These are phyloP conservation scores for Lochmaea capreae DNA, from an alignment of 2,888 invertebrate species.

Conservation along the genomic window DNA sequence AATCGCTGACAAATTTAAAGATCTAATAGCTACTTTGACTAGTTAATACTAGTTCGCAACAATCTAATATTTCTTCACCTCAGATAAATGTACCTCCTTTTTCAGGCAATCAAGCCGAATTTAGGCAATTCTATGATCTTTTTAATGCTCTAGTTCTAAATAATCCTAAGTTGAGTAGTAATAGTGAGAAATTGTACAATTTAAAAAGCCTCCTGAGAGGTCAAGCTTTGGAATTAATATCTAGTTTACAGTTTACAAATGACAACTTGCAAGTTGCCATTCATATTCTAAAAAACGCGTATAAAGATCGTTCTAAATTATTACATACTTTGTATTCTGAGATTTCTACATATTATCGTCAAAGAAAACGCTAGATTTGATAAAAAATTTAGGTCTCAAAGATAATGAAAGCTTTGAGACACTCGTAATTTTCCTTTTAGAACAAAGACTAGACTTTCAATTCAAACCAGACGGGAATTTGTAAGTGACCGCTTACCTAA, in stretches of 20 bases:
- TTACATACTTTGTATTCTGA: conserved; percentile 8
- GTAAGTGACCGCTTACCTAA: not conserved
- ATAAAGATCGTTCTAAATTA: not conserved
- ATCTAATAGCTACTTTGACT: conserved; percentile 2
- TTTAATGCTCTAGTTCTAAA: not conserved
- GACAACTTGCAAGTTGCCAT: conserved; percentile 1
- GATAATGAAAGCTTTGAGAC: too few species aligned
- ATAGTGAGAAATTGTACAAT: conserved; percentile 9
- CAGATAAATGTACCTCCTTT: not conserved
- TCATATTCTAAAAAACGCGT: not conserved
- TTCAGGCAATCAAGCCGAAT: not conserved
- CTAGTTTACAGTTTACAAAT: not conserved
- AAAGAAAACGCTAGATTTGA: too few species aligned
- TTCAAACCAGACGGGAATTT: too few species aligned
- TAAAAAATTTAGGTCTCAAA: too few species aligned
- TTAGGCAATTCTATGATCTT: not conserved
- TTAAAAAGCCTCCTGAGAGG: conserved; percentile 4
- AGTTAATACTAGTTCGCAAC: not conserved
- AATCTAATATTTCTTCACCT: conserved; percentile 5
- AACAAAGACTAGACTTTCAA: too few species aligned
- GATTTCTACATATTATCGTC: too few species aligned
- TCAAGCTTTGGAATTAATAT: conserved; percentile 4
- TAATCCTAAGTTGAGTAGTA: not conserved
- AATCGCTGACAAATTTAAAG: not conserved
- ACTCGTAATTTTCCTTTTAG: too few species aligned